Evolutionary conservation across 2,113 vertebrate genomes (phyloP).

Genomic region (Anoura caudifer): DNA sequence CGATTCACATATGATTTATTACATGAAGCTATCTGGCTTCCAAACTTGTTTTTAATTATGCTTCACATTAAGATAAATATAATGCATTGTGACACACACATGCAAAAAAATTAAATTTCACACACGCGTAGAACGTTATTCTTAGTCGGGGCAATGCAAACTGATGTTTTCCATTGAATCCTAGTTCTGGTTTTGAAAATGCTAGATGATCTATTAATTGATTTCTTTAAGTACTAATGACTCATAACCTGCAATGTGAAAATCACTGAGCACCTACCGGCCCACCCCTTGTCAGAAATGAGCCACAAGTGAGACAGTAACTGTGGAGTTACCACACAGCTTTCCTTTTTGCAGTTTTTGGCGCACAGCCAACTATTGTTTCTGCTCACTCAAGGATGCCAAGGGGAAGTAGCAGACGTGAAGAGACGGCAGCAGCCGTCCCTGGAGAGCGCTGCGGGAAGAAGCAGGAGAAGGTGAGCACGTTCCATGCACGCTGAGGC

Average conservation of each 20-base stretch:
- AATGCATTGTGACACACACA: not conserved
- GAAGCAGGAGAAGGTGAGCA: not conserved
- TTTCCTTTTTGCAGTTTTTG: not conserved
- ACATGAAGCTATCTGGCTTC: not conserved
- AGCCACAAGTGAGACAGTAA: not conserved
- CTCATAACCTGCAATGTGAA: not conserved
- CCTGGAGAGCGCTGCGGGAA: not conserved
- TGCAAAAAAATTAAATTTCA: not conserved
- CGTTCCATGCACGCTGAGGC: fast-evolving
- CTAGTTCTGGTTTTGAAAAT: not conserved
- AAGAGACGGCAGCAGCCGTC: fast-evolving
- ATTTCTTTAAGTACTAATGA: not conserved
- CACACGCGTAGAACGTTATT: not conserved
- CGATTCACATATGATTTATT: not conserved
- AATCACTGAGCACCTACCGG: not conserved
- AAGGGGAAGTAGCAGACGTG: not conserved
- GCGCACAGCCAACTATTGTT: not conserved
- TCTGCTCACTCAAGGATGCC: not conserved
- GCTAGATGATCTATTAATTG: not conserved
- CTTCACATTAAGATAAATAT: not conserved
- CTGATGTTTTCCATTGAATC: not conserved
- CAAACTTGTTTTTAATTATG: not conserved
- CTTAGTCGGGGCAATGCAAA: not conserved
- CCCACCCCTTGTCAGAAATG: not conserved
- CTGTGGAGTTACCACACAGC: not conserved